Base-by-base conservation (phyloP, 2,888 invertebrate species). In the Cephus pygmeus region DNA sequence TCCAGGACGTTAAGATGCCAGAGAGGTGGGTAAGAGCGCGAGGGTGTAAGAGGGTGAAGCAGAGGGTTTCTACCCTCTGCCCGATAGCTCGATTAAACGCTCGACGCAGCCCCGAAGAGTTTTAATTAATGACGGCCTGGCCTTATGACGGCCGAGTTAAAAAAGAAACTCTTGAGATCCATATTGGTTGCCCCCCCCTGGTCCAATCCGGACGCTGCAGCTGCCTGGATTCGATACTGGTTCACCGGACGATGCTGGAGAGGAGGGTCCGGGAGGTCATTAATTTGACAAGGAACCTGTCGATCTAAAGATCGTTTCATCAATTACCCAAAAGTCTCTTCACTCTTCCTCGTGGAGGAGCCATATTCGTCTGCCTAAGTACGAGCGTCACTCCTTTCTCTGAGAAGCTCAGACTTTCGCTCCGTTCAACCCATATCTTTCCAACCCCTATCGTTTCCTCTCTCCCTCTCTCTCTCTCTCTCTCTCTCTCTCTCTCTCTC, bases 241-340 rank as follows among this genome's bases (percentile, higher is more conserved):
- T 15, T 30, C 34, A 71, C 31, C 30, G 15, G 71, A 71, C 71
- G 31, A n/a, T 33, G 34, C 34, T 69, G 76, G 31, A 40, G 68
- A 40, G 71, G 69, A 30, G 76, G 69, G 74, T 35, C 36, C 40
- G 76, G 79, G 77, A 69, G 77, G 78, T 83, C 83, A 85, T 85
- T 84, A 83, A 85, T 83, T 81, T 83, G 80, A 81, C 81, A 85
- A 79, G 74, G 76, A 75, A 76, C 75, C 80, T 80, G 82, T 83
- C 83, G 78, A 83, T 83, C 75, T 78, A 79, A 79, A 76, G 76
- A 79, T 81, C 79, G 77, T 81, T 80, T 77, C 81, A 83, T 81
- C 83, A 83, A 84, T 83, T 83, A 80, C 35, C 80, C 75, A 79
- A 71, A 12, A n/a, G 31, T 15, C 71, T 74, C 30, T n/a, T 33